Base-by-base conservation (phyloP, 1,140 invertebrate genomes). In the Ceratosolen fusciceps region DNA sequence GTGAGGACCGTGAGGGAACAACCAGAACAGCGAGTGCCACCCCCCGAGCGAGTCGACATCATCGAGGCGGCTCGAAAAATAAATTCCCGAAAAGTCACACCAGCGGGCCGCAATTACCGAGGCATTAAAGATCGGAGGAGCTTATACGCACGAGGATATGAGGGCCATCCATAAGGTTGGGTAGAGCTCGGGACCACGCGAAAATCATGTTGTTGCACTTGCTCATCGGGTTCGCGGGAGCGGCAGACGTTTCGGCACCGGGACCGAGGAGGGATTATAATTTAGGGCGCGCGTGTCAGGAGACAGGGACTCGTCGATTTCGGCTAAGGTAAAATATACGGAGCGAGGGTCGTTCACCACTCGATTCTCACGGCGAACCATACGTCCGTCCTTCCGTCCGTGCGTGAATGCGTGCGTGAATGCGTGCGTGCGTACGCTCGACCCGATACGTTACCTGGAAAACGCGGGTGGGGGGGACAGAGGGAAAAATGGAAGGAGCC, bases 241-340 rank as follows among this genome's bases (percentile, higher is more conserved):
- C 39, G 82, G 83, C 84, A 84, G 86, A 86, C 85, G 86, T 86
- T 86, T 86, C 86, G 83, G 85, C 85, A 85, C 81, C 84, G 16
- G 43, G 7, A 9, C 4, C 49, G 49, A 37, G 4, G 12, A 86
- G n/a, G n/a, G n/a, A n/a, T n/a, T n/a, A n/a, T 86, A 86, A 86
- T 86, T 86, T 85, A 86, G 82, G 72, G 79, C 79, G 75, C 81
- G 58, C 82, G 68, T 76, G 77, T 37, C 62, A 14, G 43, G 3
- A 21, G 83, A 84, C 79, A 83, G 82, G 82, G 72, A 74, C 73
- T 85, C 82, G 84, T 84, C 82, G 82, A 84, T 85, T 85, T 86
- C 85, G 83, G 83, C 65, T 83, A 84, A n/a, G n/a, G n/a, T n/a
- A 85, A 86, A 65, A 58, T 34, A 67, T n/a, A 10, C 2, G 76